Base-by-base conservation (phyloP, 2,888 invertebrate species). In the Vannuccia rotundouncinata region DNA sequence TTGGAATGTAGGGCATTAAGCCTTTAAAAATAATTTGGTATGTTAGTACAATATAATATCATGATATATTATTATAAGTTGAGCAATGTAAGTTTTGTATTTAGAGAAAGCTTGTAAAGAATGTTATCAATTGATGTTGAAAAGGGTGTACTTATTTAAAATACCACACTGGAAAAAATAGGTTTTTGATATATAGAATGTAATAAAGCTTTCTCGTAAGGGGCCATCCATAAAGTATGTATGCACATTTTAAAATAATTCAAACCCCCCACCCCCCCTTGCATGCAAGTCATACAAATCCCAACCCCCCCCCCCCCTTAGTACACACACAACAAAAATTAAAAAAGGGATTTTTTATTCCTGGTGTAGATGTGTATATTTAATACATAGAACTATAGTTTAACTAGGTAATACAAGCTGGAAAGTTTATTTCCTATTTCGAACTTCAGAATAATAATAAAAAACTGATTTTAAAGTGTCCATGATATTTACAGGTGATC, bases 331-430 rank as follows among this genome's bases (percentile, higher is more conserved):
- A 66, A 66, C 45, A 66, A 66, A 66, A 66, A 66, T 66, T 66
- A 66, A 66, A 66, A n/a, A 66, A 22, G 66, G 66, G 66, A 66
- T 66, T 66, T 66, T 66, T 66, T 66, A 66, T 66, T 66, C 66
- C 66, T 66, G 66, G 66, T 66, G 66, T 66, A 66, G 66, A 66
- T 66, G 66, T 66, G 66, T 66, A 66, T 66, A 66, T 66, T 66
- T 66, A 66, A 66, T 66, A 66, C 22, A 66, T 66, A 66, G 66
- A 66, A 66, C 66, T 66, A 66, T 66, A 66, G 66, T 66, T 66
- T 66, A 66, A 66, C 66, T 66, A 66, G 66, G 66, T 66, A 66
- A 66, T 66, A 66, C 66, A 66, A 66, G 66, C 66, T 66, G 25
- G 66, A 66, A 66, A 66, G 66, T 66, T 66, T 66, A 66, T 66